Conservation (phyloP, 2,888 invertebrate genomes). For the Drosophila acutilabella region DNA sequence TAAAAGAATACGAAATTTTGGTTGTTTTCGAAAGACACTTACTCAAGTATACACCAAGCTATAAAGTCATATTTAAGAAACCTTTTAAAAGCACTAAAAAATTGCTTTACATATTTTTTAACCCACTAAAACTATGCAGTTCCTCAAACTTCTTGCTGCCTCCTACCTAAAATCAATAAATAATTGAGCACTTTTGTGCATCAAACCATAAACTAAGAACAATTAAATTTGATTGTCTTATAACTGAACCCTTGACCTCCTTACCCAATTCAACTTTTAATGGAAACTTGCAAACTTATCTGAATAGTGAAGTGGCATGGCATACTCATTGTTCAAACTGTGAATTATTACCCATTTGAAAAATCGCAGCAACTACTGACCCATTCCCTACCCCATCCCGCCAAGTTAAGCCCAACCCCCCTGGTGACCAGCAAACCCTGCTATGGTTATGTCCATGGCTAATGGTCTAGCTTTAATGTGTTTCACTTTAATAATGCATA, state of each 20-base stretch:
- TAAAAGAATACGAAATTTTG: no score
- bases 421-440: neutral
- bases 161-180: neutral
- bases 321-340: conserved; percentile 43
- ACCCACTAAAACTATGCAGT: neutral
- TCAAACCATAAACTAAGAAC: conserved; percentile 1
- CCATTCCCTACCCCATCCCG: neutral
- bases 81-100: no score
- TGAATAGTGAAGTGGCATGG: conserved; percentile 3
- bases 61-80: no score
- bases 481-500: conserved; percentile 78
- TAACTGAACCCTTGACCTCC: neutral
- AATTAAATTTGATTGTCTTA: conserved; percentile 16
- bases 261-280: conserved; percentile 1
- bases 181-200: neutral
- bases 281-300: conserved; percentile 7
- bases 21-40: no score
- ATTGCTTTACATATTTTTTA: no score
- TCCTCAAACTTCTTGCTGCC: neutral
- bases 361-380: conserved; percentile 37
- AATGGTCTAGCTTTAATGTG: conserved; percentile 74
- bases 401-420: neutral
- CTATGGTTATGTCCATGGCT: conserved; percentile 42
- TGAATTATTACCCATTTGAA: conserved; percentile 52
- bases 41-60: no score